phyloP scores from a whole-genome alignment of 2,888 invertebrate genomes.

The Caenorhabditis auriculariae region DNA sequence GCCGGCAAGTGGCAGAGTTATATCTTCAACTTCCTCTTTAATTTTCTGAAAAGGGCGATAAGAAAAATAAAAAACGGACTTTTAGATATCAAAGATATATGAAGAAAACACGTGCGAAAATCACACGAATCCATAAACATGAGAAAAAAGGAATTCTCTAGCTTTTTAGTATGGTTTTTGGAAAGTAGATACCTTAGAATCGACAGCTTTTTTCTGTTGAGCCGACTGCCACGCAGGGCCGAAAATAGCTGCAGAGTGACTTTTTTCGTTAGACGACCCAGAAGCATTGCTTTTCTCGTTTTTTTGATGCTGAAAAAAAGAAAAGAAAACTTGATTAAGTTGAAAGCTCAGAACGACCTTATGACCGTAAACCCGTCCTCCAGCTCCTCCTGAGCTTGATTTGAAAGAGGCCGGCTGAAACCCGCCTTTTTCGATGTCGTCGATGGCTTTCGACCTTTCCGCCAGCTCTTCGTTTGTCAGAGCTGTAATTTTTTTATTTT shows the following conservation, averaged over 20 bases:
- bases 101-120: no score
- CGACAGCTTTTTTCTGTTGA: conserved; percentile 8
- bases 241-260: conserved; percentile 24
- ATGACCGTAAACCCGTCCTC: conserved; percentile 1
- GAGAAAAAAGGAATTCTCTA: no score
- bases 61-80: no score
- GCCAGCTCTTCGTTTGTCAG: conserved; percentile 13
- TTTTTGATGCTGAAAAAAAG: no score
- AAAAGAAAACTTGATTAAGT: no score
- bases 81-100: no score
- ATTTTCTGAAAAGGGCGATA: no score
- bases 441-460: conserved; percentile 10
- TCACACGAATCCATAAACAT: no score
- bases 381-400: conserved; percentile 2
- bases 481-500: no score
- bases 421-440: conserved; percentile 16
- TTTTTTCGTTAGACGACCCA: not conserved
- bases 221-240: conserved; percentile 27
- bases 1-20: no score
- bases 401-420: conserved; percentile 16
- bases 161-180: no score
- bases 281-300: conserved; percentile 10
- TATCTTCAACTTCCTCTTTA: not conserved
- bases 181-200: no score
- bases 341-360: not conserved